A percentile compares a stretch with the other conserved stretches of the same genome.
Evolutionary conservation across 2,888 invertebrate species (phyloP).

Genomic region (Cephus pulcher): DNA sequence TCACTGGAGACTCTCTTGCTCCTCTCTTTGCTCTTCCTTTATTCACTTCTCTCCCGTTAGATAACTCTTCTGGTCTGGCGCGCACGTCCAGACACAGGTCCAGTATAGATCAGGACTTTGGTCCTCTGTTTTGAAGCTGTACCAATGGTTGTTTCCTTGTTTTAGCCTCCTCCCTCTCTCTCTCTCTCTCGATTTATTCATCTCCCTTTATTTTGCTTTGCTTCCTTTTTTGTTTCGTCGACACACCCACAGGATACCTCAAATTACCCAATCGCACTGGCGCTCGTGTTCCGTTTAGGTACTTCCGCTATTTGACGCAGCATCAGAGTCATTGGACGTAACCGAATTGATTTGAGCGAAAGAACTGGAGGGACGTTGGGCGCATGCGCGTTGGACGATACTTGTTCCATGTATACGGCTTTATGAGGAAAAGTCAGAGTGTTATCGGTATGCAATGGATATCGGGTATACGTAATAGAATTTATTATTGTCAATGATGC

Average conservation of each 20-base stretch:
- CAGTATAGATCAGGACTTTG: background rate
- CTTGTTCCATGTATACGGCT: background rate
- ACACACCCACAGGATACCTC: conserved; percentile 7
- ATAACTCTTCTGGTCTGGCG: background rate
- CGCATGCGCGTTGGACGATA: background rate
- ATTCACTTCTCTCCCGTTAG: background rate
- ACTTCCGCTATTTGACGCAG: background rate
- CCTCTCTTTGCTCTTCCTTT: background rate
- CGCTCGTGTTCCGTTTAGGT: background rate
- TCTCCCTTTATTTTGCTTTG: background rate
- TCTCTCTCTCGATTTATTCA: no score
- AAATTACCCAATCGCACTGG: background rate
- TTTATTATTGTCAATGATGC: background rate
- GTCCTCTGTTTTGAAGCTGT: background rate
- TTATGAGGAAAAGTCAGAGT: background rate
- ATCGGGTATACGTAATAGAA: background rate
- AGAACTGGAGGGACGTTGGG: no score
- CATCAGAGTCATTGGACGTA: background rate
- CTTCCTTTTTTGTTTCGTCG: background rate
- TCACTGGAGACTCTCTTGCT: background rate
- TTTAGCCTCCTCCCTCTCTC: background rate
- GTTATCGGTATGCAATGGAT: background rate
- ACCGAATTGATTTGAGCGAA: background rate
- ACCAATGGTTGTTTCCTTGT: background rate
- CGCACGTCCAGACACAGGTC: background rate